Base-by-base conservation (phyloP, 2,888 invertebrate genomes). In the Nomada ruficornis region DNA sequence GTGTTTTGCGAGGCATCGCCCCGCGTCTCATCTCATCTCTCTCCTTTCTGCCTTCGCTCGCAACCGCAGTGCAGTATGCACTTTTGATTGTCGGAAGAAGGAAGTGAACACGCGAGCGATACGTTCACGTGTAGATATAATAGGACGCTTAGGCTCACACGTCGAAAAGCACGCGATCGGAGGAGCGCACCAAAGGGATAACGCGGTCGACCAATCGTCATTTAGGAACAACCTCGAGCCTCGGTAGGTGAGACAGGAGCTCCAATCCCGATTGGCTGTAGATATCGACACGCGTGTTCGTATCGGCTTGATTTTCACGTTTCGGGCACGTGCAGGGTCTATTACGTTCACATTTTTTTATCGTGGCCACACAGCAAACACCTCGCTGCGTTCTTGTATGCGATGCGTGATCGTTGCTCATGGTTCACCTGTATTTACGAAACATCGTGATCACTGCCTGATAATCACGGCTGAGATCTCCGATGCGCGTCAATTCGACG, bases 331-430 rank as follows among this genome's bases (percentile, higher is more conserved):
- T 80, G 77, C 26, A 0, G 29, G 29, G 20, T 13, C 20, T 52
- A 20, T 65, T 52, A 65, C 71, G 55, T 69, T 57, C 50, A 13
- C 20, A 55, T 55, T 36, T 57, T 67, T 60, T 64, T 65, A 68
- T 59, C 59, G 26, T 76, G 64, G 57, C 63, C 20, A 20, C 26
- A 3, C 55, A 74, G 13, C 29, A 20, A 50, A 29, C 54, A 44
- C 20, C 62, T 59, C 54, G n/a, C 60, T n/a, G 55, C n/a, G 36
- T 50, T 70, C 52, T 59, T 36, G 23, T n/a, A 23, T 7, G 4
- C 18, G 36, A 36, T 59, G 77, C 79, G 87, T 77, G 84, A 87
- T 87, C 52, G 9, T 18, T 10, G 20, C 44, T 47, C 50, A 73
- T 47, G 74, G 80, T 72, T 77, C 54, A 54, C 74, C 54, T 55